These are phyloP conservation scores for Cossypha polioptera DNA, from an alignment of 2,797 vertebrate genomes.

Conservation along the genomic window DNA sequence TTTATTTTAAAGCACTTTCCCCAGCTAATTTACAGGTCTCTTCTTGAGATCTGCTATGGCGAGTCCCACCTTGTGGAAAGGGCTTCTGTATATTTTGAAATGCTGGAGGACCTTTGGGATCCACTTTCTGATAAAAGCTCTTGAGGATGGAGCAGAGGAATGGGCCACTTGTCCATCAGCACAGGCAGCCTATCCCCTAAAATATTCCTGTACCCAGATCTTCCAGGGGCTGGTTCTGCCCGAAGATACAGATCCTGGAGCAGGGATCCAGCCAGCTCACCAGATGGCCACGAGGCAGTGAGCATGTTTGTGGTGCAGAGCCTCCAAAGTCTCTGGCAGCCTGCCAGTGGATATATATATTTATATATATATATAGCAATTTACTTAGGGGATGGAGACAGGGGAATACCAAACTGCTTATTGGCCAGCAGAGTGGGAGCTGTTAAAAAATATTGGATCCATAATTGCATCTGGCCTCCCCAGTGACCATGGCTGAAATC, in stretches of 20 bases:
- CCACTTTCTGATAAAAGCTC: not conserved
- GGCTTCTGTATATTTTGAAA: not conserved
- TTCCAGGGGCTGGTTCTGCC: not conserved
- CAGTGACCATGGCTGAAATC: not conserved
- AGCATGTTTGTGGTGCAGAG: constrained; percentile 31
- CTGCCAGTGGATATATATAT: not conserved
- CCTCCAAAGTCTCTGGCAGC: constrained; percentile 21
- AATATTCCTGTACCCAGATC: not conserved
- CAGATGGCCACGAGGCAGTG: constrained; percentile 43
- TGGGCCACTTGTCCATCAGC: not conserved
- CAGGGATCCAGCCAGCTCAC: constrained; percentile 26
- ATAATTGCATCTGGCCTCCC: constrained; percentile 52
- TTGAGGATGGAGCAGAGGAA: not conserved
- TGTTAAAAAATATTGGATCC: constrained; percentile 37
- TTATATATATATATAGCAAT: not conserved
- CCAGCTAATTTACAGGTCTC: constrained; percentile 12
- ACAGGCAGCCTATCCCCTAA: not conserved
- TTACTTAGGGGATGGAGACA: constrained; percentile 11
- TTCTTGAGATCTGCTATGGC: not conserved
- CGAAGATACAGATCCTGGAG: not conserved
- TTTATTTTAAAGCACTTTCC: constrained; percentile 50
- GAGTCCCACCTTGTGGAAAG: not conserved
- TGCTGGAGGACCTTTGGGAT: not conserved
- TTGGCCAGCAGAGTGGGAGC: constrained; percentile 39
- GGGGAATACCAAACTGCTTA: constrained; percentile 46